Conservation (phyloP, 2,113 vertebrate genomes). For the Accipiter virgatus region DNA sequence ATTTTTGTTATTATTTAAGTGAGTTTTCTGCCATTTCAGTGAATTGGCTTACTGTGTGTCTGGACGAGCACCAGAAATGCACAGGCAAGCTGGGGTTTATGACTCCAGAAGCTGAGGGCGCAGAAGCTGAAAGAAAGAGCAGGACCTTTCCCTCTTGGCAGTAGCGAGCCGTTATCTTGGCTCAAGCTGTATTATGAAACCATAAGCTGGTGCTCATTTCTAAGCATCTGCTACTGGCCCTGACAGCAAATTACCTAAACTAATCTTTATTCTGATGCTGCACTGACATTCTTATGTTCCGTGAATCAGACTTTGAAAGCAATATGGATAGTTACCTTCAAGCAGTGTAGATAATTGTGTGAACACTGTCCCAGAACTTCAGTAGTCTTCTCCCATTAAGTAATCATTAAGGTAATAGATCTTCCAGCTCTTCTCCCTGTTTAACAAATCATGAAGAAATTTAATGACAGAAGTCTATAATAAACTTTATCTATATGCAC, state of each 20-base stretch:
- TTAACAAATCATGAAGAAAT: neutral
- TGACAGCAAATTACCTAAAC: slow-evolving; percentile 13
- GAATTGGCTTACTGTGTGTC: neutral
- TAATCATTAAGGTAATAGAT: neutral
- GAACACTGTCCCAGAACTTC: neutral
- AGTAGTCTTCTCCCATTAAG: neutral
- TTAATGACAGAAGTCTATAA: neutral
- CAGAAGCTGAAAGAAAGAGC: neutral
- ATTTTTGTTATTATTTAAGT: neutral
- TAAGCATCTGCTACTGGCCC: neutral
- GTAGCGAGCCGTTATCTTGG: neutral
- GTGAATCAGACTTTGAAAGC: neutral
- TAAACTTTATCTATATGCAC: neutral
- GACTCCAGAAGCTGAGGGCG: neutral
- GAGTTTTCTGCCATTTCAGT: neutral
- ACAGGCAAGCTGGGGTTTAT: neutral
- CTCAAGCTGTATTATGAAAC: neutral
- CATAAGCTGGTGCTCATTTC: neutral
- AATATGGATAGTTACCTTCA: neutral
- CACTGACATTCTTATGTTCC: neutral
- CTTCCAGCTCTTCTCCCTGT: neutral
- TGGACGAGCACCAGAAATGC: neutral
- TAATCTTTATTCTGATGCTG: slow-evolving; percentile 26
- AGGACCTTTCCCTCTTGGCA: neutral
- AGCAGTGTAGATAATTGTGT: neutral